These are phyloP conservation scores for Chaunax sp. DNA, from an alignment of 2,797 vertebrate species.

Conservation along the genomic window DNA sequence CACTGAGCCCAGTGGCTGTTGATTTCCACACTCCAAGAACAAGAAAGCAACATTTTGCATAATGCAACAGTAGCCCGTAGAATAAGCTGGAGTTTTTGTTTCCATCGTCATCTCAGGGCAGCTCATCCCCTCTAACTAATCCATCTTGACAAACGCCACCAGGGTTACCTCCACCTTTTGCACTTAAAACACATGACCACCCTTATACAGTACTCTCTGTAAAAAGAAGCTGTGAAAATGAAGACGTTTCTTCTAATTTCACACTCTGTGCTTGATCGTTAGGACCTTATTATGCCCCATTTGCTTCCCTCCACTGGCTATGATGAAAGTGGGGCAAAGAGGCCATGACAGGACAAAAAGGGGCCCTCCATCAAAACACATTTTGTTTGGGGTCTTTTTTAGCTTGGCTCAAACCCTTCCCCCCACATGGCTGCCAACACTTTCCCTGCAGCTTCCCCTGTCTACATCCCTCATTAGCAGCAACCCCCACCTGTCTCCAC, in stretches of 20 bases:
- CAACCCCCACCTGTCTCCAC: conserved; percentile 71
- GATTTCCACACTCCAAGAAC: conserved; percentile 26
- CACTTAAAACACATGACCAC: conserved; percentile 78
- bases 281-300: conserved; percentile 85
- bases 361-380: conserved; percentile 83
- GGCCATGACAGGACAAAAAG: conserved; percentile 83
- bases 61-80: conserved; percentile 35
- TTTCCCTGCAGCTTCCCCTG: conserved; percentile 58
- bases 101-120: conserved; percentile 44
- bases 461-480: conserved; percentile 76
- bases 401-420: conserved; percentile 45
- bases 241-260: conserved; percentile 87
- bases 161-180: conserved; percentile 65
- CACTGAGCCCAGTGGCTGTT: background rate
- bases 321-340: conserved; percentile 83
- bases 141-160: conserved; percentile 60
- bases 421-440: conserved; percentile 63
- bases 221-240: conserved; percentile 82
- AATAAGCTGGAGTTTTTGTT: conserved; percentile 44
- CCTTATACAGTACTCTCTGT: conserved; percentile 53
- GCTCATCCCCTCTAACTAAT: conserved; percentile 62
- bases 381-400: conserved; percentile 83
- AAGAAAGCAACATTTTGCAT: conserved; percentile 39
- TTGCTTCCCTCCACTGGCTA: conserved; percentile 83
- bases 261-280: conserved; percentile 84